Evolutionary conservation across 2,888 invertebrate genomes (phyloP).

Genomic region (Helobdella robusta): DNA sequence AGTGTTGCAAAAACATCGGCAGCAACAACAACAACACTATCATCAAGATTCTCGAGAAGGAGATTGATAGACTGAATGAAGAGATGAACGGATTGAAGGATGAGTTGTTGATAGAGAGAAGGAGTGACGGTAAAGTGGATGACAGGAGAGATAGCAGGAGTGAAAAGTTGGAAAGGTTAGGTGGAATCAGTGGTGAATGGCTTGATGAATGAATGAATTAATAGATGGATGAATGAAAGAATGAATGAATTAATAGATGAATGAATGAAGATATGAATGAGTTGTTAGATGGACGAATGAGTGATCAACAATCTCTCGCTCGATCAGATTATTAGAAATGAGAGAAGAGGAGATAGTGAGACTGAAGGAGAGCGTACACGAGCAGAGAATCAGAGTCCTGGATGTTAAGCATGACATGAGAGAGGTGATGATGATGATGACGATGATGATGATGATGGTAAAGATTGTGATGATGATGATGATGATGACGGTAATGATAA

Average conservation of each 20-base stretch:
- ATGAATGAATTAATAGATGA: neutral
- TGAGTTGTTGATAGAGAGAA: conserved; percentile 32
- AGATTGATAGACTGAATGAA: conserved; percentile 37
- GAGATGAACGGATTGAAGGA: conserved; percentile 30
- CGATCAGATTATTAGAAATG: conserved; percentile 15
- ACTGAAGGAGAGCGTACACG: conserved; percentile 32
- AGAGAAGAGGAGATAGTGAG: conserved; percentile 36
- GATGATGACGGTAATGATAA: conserved; percentile 3
- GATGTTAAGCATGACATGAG: conserved; percentile 36
- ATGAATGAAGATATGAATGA: neutral
- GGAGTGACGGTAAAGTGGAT: conserved; percentile 2
- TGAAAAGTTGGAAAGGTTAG: neutral
- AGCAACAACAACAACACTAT: neutral
- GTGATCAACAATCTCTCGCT: too few relatives aligned
- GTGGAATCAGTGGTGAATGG: too few relatives aligned
- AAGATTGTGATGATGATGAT: neutral
- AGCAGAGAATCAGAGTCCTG: conserved; percentile 36
- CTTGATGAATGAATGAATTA: neutral
- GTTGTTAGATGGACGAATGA: too few relatives aligned
- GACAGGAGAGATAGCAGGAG: neutral
- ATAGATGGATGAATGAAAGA: neutral
- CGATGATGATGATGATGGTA: conserved; percentile 3
- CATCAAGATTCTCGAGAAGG: conserved; percentile 26
- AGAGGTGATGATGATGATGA: conserved; percentile 30
- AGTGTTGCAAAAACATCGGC: neutral